Conservation (phyloP, 1,140 invertebrate species). For the Drosophila persimilis region DNA sequence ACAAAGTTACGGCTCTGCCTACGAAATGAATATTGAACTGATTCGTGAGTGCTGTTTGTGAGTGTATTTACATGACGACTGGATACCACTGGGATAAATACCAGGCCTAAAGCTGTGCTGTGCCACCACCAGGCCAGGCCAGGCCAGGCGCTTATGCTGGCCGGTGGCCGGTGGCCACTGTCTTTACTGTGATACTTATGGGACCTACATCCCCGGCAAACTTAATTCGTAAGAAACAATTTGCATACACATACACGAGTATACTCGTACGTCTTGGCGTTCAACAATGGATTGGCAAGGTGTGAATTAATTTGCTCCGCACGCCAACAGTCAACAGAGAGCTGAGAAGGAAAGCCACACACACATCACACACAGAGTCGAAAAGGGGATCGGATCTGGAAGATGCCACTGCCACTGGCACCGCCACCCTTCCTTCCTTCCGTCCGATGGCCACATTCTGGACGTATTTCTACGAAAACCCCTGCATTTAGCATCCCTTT, state of each 20-base stretch:
- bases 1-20: conserved; percentile 61
- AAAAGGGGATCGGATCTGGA: no score
- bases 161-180: no score
- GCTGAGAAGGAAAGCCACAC: conserved; percentile 68
- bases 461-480: conserved; percentile 68
- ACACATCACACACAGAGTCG: conserved; percentile 23
- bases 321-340: conserved; percentile 64
- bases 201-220: conserved; percentile 15
- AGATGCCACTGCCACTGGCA: conserved; percentile 27
- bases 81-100: not conserved
- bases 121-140: not conserved
- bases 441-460: conserved; percentile 33
- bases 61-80: conserved; percentile 4
- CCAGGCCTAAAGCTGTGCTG: not conserved
- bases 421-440: conserved; percentile 21
- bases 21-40: conserved; percentile 67
- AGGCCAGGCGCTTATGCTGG: conserved; percentile 2
- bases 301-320: conserved; percentile 81
- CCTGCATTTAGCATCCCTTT: conserved; percentile 61
- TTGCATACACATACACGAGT: conserved; percentile 56
- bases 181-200: no score
- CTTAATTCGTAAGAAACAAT: conserved; percentile 77
- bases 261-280: conserved; percentile 54
- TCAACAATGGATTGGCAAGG: conserved; percentile 79
- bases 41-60: not conserved